Conservation (phyloP, 2,888 invertebrate genomes). For the Peribatodes rhomboidaria region DNA sequence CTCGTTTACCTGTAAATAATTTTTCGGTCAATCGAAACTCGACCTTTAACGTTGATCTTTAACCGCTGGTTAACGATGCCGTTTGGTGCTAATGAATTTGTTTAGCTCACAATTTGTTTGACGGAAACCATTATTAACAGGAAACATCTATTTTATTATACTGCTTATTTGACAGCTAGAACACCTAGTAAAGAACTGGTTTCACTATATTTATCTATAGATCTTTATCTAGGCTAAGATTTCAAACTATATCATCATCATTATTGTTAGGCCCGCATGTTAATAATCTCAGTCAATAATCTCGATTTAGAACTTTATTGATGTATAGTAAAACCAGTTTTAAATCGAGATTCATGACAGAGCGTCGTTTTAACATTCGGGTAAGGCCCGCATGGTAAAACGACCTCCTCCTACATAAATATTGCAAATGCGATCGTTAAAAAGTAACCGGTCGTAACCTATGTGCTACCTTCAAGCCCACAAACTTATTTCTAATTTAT, state of each 20-base stretch:
- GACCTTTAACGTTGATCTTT: slow-evolving; percentile 39
- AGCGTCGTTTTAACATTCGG: too few relatives aligned
- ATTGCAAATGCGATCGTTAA: too few relatives aligned
- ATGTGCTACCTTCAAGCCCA: too few relatives aligned
- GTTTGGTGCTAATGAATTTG: slow-evolving; percentile 57
- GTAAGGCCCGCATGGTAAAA: too few relatives aligned
- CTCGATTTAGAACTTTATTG: too few relatives aligned
- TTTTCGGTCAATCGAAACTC: slow-evolving; percentile 27
- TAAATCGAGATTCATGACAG: too few relatives aligned
- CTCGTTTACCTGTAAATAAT: slow-evolving; percentile 9
- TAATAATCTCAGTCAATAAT: too few relatives aligned
- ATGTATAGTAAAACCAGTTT: too few relatives aligned
- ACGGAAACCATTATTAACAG: slow-evolving; percentile 69
- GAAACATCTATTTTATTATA: slow-evolving; percentile 70
- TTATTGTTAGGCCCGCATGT: too few relatives aligned
- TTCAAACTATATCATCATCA: neutral
- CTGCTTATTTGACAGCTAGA: slow-evolving; percentile 56
- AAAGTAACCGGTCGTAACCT: too few relatives aligned
- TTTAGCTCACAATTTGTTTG: slow-evolving; percentile 59
- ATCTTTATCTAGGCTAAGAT: neutral
- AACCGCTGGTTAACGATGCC: slow-evolving; percentile 36
- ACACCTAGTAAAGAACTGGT: slow-evolving; percentile 50
- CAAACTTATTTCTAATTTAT: too few relatives aligned
- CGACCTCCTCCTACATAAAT: too few relatives aligned
- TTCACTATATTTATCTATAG: slow-evolving; percentile 18